phyloP scores from a whole-genome alignment of 2,797 vertebrate species.

The Danio choprae region DNA sequence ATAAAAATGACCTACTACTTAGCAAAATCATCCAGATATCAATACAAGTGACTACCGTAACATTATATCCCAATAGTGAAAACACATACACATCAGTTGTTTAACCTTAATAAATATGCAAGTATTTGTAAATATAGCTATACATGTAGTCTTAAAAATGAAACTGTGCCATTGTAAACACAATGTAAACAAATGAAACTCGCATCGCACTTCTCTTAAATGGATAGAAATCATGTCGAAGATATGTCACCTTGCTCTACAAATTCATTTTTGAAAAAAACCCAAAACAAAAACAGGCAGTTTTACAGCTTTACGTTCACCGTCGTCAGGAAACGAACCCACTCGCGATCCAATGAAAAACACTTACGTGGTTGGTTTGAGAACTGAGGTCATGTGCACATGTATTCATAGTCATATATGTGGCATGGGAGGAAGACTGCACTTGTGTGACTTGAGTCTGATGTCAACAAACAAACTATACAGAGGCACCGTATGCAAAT shows the following conservation, averaged over 20 bases:
- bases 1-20: constrained; percentile 97
- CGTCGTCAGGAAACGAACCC: constrained; percentile 61
- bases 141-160: constrained; percentile 83
- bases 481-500: constrained; percentile 57
- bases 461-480: constrained; percentile 48
- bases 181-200: constrained; percentile 99
- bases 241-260: constrained; percentile 77
- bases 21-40: constrained; percentile 93
- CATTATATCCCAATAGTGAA: constrained; percentile 99
- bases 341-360: constrained; percentile 49
- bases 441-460: constrained; percentile 49
- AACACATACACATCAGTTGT: constrained; percentile 92
- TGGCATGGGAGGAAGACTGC: constrained; percentile 62
- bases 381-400: constrained; percentile 50
- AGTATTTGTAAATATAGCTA: constrained; percentile 85
- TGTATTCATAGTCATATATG: constrained; percentile 30
- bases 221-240: constrained; percentile 81
- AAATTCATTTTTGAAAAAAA: constrained; percentile 73
- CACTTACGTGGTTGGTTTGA: constrained; percentile 54
- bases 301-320: constrained; percentile 89
- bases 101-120: constrained; percentile 99
- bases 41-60: constrained; percentile 94
- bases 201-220: constrained; percentile 81
- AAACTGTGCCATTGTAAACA: constrained; percentile 98
- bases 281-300: constrained; percentile 89